Percentiles rank a stretch among this genome's conserved stretches.
phyloP scores from a whole-genome alignment of 2,113 vertebrate genomes.

The Vanacampus margaritifer region DNA sequence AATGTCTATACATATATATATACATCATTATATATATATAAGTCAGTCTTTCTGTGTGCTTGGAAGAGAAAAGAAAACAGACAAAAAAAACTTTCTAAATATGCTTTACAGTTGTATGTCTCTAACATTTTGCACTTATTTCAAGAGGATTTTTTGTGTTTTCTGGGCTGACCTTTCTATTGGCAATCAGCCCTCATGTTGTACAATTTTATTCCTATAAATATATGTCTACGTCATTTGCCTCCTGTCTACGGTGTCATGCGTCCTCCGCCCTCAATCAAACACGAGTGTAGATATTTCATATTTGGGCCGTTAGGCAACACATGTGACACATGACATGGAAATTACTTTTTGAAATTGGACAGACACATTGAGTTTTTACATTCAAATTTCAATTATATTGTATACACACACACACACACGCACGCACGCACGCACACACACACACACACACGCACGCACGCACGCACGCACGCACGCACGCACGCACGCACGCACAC shows the following conservation, averaged over 20 bases:
- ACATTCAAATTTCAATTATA: no score
- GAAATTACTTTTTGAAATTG: no score
- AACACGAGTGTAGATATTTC: not conserved
- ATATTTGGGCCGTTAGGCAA: no score
- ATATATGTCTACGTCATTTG: conserved; percentile 79
- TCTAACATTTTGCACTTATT: conserved; percentile 84
- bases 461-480: no score
- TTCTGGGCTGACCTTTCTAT: conserved; percentile 68
- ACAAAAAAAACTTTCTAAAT: conserved; percentile 68
- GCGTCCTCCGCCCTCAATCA: not conserved
- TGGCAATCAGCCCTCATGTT: conserved; percentile 71
- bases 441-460: no score
- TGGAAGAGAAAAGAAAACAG: conserved; percentile 61
- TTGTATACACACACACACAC: no score
- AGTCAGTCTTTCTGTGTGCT: conserved; percentile 74
- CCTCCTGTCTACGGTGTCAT: conserved; percentile 40
- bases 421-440: no score
- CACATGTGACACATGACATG: no score
- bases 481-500: no score
- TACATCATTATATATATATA: conserved; percentile 68
- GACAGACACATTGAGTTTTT: no score
- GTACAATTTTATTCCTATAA: conserved; percentile 80
- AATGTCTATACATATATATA: conserved; percentile 56
- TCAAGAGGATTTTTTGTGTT: conserved; percentile 74
- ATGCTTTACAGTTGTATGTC: conserved; percentile 76